Base-by-base conservation (phyloP, 1,140 invertebrate species). In the Halesus radiatus region DNA sequence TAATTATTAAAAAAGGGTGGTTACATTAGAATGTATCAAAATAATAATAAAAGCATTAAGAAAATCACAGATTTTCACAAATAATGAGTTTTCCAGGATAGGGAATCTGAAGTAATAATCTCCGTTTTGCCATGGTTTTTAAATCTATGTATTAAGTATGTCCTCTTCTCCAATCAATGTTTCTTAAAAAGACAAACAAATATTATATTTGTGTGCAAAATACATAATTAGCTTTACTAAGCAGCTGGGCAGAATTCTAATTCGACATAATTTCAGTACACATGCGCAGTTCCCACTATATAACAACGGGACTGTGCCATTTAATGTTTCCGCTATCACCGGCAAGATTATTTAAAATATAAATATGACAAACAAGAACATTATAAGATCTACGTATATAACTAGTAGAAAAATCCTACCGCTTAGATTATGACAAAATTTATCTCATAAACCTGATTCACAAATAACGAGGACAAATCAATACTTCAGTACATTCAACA, bases 401-500 rank as follows among this genome's bases (percentile, higher is more conserved):
- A 60, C 56, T 60, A 60, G 56, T 60, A 66, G 22, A 66, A 66
- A 66, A 66, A 66, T 32, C 62, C 62, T 66, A 66, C n/a, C 23
- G 26, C 62, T 66, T n/a, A 29, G 26, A 66, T 66, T 66, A 66
- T 26, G 4, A 66, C 62, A 66, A 29, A 66, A 26, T 26, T 45
- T 66, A 32, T 29, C 62, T 60, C 60, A 26, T 64, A 29, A 64
- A 64, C 16, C 29, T 64, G 60, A 23, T 29, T 60, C 62, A 29
- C 29, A 32, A 29, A 26, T 66, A 29, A 66, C 29, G 29, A 66
- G 7, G 62, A 32, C 23, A 66, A 66, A 66, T 66, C n/a, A 66
- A 26, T 66, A 66, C 16, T 66, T 32, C 62, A 32, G 22, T 66
- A 66, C 62, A 66, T 72, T 72, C 50, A 72, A 72, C 45, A 72